phyloP scores from a whole-genome alignment of 2,113 vertebrate genomes.

The Rousettus leschenaultii region DNA sequence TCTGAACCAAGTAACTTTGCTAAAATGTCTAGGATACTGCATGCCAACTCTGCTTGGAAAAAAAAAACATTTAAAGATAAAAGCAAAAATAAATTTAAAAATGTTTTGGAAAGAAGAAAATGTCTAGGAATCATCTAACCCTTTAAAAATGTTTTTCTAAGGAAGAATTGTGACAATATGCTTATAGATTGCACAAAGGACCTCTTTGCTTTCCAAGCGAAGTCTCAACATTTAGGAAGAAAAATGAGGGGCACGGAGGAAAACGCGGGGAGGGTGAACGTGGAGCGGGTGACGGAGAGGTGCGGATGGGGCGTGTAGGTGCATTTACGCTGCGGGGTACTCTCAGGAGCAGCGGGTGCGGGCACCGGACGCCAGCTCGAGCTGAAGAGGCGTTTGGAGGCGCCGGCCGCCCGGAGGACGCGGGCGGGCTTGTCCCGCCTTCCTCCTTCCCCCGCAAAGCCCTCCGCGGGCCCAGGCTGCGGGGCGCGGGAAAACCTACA shows the following conservation, averaged over 20 bases:
- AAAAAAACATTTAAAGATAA: too few relatives aligned
- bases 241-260: neutral
- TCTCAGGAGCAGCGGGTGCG: accelerated
- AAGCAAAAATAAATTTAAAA: neutral
- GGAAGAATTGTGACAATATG: neutral
- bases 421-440: neutral
- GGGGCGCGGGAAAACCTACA: neutral
- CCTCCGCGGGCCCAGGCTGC: neutral
- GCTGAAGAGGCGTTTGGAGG: neutral
- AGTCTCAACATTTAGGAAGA: neutral
- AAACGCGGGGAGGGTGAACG: accelerated
- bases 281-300: neutral
- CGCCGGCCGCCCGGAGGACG: too few relatives aligned
- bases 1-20: neutral
- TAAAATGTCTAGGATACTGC: neutral
- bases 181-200: neutral
- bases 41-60: neutral
- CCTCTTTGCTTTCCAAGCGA: neutral
- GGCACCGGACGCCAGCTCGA: too few relatives aligned
- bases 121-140: neutral
- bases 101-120: neutral
- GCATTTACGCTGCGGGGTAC: neutral
- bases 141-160: constrained; percentile 4
- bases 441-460: neutral
- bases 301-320: accelerated